These are phyloP conservation scores for Rhinopomastus cyanomelas DNA, from an alignment of 2,113 vertebrate species.

Conservation along the genomic window DNA sequence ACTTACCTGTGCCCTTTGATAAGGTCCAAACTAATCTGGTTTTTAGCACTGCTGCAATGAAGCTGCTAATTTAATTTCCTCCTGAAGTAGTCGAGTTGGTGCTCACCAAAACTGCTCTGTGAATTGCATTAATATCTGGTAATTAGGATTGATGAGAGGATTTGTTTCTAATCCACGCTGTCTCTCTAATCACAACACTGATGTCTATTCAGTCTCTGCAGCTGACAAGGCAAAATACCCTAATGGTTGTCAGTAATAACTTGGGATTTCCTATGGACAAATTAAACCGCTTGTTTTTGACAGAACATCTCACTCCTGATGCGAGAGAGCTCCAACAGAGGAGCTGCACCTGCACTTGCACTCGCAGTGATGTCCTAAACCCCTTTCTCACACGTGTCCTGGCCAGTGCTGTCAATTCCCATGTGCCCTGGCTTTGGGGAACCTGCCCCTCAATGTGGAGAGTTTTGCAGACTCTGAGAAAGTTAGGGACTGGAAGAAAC, in stretches of 20 bases:
- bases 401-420: fast-evolving
- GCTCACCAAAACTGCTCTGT: background rate
- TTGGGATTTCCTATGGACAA: background rate
- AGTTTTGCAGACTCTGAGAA: too few species aligned
- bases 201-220: background rate
- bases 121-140: background rate
- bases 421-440: fast-evolving
- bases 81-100: background rate
- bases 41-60: background rate
- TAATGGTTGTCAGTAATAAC: fast-evolving
- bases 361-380: too few species aligned
- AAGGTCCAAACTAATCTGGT: fast-evolving
- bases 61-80: background rate
- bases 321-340: fast-evolving
- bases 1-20: background rate
- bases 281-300: fast-evolving
- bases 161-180: background rate
- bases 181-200: background rate
- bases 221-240: background rate
- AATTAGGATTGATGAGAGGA: background rate
- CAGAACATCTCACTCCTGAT: background rate
- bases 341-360: background rate
- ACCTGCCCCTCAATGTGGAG: fast-evolving
- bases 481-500: too few species aligned
- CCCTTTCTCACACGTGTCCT: fast-evolving